phyloP scores from a whole-genome alignment of 2,888 invertebrate genomes.

The Cosmia trapezina region DNA sequence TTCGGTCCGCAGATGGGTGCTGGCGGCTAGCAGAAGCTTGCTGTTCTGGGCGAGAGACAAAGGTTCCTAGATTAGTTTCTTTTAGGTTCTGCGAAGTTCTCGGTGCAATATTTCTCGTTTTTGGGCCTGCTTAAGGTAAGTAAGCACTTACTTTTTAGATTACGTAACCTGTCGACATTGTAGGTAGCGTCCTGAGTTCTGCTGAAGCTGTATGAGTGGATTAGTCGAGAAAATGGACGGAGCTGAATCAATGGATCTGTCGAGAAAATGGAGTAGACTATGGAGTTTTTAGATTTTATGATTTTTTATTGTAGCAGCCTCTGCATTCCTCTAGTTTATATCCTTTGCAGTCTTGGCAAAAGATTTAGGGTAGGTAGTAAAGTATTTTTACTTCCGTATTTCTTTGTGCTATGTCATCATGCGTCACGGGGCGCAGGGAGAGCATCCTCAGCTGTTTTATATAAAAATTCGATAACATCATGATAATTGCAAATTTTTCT shows the following conservation, averaged over 20 bases:
- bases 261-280: not conserved
- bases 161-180: not conserved
- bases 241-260: not conserved
- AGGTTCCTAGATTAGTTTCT: constrained; percentile 5
- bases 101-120: not conserved
- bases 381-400: no score
- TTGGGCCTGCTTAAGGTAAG: not conserved
- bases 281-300: not conserved
- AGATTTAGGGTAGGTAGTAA: not conserved
- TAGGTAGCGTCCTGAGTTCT: not conserved
- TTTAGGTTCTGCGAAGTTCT: not conserved
- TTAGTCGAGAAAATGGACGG: not conserved
- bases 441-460: not conserved
- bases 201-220: not conserved
- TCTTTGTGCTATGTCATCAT: not conserved
- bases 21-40: not conserved
- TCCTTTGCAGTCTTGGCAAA: not conserved
- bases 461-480: not conserved
- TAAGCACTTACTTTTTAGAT: constrained; percentile 7
- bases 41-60: constrained; percentile 4
- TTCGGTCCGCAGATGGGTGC: not conserved
- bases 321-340: not conserved
- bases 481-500: not conserved
- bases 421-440: not conserved
- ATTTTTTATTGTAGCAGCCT: not conserved